phyloP scores from a whole-genome alignment of 1,140 invertebrate genomes.

The Brachystomella parvula region DNA sequence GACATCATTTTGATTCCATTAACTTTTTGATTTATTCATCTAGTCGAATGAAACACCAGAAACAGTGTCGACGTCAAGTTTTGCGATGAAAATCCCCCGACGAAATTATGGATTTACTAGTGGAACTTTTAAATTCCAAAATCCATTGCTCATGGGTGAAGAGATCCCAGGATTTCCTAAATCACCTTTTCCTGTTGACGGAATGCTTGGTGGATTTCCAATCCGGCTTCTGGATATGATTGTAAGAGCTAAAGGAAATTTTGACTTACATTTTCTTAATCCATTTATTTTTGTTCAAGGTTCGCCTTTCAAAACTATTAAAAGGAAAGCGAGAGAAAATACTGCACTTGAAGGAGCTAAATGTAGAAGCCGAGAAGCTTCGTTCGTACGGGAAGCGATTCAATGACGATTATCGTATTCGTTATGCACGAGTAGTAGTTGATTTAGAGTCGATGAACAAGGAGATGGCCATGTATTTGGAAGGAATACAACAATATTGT shows the following conservation, averaged over 20 bases:
- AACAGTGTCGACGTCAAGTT: constrained; percentile 77
- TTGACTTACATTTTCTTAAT: neutral
- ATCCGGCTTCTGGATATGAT: constrained; percentile 75
- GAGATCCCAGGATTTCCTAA: constrained; percentile 43
- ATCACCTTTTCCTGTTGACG: constrained; percentile 43
- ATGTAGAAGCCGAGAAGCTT: constrained; percentile 79
- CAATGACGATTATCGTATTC: constrained; percentile 75
- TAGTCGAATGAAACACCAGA: constrained; percentile 81
- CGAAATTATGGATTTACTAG: constrained; percentile 40
- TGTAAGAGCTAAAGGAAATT: constrained; percentile 47
- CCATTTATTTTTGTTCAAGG: constrained; percentile 41
- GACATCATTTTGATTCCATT: constrained; percentile 5
- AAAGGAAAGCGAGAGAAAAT: constrained; percentile 74
- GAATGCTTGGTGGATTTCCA: constrained; percentile 69
- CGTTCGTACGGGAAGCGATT: constrained; percentile 63
- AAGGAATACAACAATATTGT: constrained; percentile 72
- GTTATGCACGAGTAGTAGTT: constrained; percentile 79
- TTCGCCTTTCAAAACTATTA: constrained; percentile 73
- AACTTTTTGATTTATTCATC: constrained; percentile 29
- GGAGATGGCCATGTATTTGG: constrained; percentile 75
- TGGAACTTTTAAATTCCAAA: constrained; percentile 38
- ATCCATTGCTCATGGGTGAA: constrained; percentile 41
- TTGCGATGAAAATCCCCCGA: constrained; percentile 72
- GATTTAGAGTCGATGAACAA: constrained; percentile 86
- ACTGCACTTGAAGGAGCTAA: constrained; percentile 73